Conservation (phyloP, 2,888 invertebrate genomes). For the Chalcis sispes region DNA sequence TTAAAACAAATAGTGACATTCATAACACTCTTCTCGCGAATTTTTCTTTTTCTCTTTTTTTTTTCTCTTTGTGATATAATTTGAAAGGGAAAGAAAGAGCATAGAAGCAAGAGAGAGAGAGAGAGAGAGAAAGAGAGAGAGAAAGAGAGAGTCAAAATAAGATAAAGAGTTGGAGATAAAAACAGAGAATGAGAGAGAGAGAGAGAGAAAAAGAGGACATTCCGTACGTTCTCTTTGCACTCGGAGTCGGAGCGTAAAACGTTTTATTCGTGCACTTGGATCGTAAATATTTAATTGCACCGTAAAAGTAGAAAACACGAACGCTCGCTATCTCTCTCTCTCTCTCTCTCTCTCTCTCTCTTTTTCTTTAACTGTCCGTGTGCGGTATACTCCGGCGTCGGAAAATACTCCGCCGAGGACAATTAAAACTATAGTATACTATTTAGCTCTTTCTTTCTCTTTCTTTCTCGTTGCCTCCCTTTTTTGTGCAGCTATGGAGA, state of each 20-base stretch:
- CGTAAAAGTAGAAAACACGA: conserved; percentile 46
- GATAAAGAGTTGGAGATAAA: conserved; percentile 32
- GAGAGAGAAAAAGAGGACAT: conserved; percentile 19
- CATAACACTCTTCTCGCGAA: conserved; percentile 22
- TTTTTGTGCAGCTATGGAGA: not conserved
- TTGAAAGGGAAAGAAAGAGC: conserved; percentile 23
- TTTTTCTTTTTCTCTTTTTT: not conserved
- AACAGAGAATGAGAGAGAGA: conserved; percentile 31
- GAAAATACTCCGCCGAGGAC: conserved; percentile 42
- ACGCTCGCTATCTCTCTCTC: not conserved
- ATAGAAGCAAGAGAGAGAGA: not conserved
- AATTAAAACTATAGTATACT: conserved; percentile 40
- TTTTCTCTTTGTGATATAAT: not conserved
- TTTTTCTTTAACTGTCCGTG: conserved; percentile 1
- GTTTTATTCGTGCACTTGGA: conserved; percentile 48
- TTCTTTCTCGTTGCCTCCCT: conserved; percentile 4
- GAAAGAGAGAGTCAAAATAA: conserved; percentile 27
- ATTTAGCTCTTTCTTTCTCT: not conserved
- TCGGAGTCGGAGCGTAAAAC: conserved; percentile 9
- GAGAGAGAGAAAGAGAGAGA: conserved; percentile 22
- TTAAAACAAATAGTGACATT: conserved; percentile 39
- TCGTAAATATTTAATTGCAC: conserved; percentile 55
- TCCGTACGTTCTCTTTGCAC: conserved; percentile 7
- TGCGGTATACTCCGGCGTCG: conserved; percentile 15
- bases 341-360: not conserved